Percentiles rank a stretch among this genome's conserved stretches.
phyloP scores from a whole-genome alignment of 2,113 vertebrate genomes.

The Psilopsiagon aurifrons region DNA sequence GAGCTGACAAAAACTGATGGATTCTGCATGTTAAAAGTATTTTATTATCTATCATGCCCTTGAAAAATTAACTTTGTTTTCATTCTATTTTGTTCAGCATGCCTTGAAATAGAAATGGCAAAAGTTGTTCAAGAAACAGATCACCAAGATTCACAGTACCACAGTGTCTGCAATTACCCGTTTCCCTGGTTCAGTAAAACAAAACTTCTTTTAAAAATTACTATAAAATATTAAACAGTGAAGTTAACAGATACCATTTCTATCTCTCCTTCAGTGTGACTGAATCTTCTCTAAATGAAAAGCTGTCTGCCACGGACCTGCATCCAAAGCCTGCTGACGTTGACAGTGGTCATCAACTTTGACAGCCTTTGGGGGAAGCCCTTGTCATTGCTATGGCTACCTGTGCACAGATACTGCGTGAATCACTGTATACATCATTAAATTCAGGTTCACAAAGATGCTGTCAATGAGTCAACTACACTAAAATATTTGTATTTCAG shows the following conservation, averaged over 20 bases:
- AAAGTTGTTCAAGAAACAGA: slow-evolving; percentile 20
- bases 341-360: background rate
- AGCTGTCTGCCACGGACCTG: background rate
- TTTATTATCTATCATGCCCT: slow-evolving; percentile 46
- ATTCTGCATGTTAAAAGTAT: slow-evolving; percentile 35
- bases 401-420: background rate
- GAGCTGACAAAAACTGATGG: slow-evolving; percentile 14
- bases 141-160: background rate
- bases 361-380: background rate
- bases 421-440: background rate
- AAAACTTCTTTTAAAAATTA: background rate
- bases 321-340: background rate
- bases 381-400: background rate
- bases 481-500: background rate
- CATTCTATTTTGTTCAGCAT: slow-evolving; percentile 22
- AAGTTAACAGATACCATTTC: background rate
- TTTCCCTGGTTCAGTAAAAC: background rate
- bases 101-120: slow-evolving; percentile 47
- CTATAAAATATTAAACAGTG: background rate
- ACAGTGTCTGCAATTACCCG: background rate
- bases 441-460: background rate
- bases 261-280: background rate
- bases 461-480: background rate
- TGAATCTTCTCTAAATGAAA: background rate
- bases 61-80: slow-evolving; percentile 39